Conservation (phyloP, 2,888 invertebrate genomes). For the Linyphia triangularis region DNA sequence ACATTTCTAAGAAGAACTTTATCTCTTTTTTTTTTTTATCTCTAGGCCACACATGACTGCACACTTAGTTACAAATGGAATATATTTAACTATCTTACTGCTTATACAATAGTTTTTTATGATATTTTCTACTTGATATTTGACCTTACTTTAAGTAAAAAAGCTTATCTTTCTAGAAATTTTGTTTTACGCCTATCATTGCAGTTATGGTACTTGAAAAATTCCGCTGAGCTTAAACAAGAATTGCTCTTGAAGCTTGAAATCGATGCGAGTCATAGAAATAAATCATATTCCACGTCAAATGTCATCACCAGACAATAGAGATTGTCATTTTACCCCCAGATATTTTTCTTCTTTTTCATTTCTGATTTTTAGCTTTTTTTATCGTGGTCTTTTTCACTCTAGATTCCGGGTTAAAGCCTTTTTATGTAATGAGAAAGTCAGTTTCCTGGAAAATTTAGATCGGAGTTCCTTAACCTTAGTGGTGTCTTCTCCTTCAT, state of each 20-base stretch:
- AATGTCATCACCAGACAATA: constrained; percentile 63
- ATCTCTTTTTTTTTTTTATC: no score
- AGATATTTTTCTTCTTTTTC: constrained; percentile 26
- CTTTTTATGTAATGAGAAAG: constrained; percentile 70
- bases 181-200: not conserved
- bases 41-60: no score
- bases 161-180: no score
- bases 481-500: not conserved
- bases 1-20: no score
- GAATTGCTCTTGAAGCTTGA: constrained; percentile 18
- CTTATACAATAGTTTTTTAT: no score
- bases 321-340: constrained; percentile 56
- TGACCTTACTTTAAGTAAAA: no score
- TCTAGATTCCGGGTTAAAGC: constrained; percentile 23
- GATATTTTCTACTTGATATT: no score
- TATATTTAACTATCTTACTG: no score
- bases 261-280: constrained; percentile 53
- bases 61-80: no score
- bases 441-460: constrained; percentile 54
- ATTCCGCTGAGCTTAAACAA: constrained; percentile 15
- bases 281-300: constrained; percentile 65
- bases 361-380: constrained; percentile 26
- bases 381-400: not conserved
- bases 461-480: not conserved
- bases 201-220: not conserved